phyloP scores from a whole-genome alignment of 2,888 invertebrate species.

The Pterobdella sp. region DNA sequence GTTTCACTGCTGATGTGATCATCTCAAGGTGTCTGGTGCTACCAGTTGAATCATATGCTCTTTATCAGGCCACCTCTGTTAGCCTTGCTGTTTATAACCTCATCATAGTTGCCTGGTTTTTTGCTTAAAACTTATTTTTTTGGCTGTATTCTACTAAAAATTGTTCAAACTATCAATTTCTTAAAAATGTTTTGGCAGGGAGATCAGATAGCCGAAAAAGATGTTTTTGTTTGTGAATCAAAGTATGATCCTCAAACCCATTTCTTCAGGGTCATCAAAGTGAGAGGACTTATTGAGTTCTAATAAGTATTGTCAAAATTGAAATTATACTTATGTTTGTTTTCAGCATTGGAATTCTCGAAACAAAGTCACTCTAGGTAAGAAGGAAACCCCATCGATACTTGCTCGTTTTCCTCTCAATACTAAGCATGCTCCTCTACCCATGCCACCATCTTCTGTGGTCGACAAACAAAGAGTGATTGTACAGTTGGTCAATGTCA shows the following conservation, averaged over 20 bases:
- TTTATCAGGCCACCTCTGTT: background rate
- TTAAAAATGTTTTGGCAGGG: conserved; percentile 54
- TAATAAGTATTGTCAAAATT: background rate
- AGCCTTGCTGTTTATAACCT: background rate
- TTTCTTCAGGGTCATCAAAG: conserved; percentile 80
- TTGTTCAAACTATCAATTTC: background rate
- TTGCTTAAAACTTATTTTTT: background rate
- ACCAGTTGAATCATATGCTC: conserved; percentile 58
- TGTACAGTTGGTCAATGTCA: background rate
- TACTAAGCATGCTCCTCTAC: no score
- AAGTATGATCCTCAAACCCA: conserved; percentile 77
- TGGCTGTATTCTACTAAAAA: background rate
- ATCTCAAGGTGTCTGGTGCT: conserved; percentile 83
- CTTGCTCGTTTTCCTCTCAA: background rate
- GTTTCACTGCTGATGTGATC: conserved; percentile 74
- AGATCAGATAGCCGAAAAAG: conserved; percentile 56
- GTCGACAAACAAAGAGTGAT: background rate
- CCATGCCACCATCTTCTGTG: background rate
- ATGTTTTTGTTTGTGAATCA: conserved; percentile 93
- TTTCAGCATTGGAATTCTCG: background rate
- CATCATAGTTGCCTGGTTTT: background rate
- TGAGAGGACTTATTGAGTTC: conserved; percentile 38
- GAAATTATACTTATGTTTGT: background rate
- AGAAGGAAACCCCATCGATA: background rate
- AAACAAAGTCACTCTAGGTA: background rate